Conservation (phyloP, 2,797 vertebrate species). For the Danio aesculapii region DNA sequence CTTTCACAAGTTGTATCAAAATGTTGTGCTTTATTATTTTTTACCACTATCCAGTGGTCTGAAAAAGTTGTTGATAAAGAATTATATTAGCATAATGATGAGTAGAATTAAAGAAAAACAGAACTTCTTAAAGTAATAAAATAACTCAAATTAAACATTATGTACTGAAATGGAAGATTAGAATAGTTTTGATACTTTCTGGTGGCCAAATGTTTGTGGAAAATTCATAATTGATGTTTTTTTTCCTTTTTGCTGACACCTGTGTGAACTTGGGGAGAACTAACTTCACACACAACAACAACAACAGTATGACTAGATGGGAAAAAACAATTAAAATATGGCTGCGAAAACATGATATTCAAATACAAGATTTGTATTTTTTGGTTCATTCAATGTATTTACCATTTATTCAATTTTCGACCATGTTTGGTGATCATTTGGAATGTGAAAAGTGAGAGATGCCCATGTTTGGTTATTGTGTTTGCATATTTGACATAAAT, state of each 20-base stretch:
- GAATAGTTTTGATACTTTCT: background rate
- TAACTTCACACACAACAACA: background rate
- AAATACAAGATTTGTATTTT: too few species aligned
- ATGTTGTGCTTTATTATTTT: background rate
- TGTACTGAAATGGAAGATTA: background rate
- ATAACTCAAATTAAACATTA: background rate
- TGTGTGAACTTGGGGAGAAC: background rate
- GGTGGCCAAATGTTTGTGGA: background rate
- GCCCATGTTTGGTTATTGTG: background rate
- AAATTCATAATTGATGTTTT: background rate
- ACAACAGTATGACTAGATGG: background rate
- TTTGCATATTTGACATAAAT: conserved; percentile 9
- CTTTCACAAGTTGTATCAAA: background rate
- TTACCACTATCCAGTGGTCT: background rate
- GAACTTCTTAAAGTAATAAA: background rate
- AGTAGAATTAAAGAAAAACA: background rate
- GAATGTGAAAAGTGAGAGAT: background rate
- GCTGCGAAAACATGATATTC: background rate
- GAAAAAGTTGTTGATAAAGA: background rate
- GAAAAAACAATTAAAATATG: background rate
- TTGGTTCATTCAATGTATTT: background rate
- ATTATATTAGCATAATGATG: background rate
- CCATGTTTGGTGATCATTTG: background rate
- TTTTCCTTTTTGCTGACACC: background rate
- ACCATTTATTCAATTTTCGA: background rate